phyloP scores from a whole-genome alignment of 2,797 vertebrate genomes.

The Sebastes paucispinis region DNA sequence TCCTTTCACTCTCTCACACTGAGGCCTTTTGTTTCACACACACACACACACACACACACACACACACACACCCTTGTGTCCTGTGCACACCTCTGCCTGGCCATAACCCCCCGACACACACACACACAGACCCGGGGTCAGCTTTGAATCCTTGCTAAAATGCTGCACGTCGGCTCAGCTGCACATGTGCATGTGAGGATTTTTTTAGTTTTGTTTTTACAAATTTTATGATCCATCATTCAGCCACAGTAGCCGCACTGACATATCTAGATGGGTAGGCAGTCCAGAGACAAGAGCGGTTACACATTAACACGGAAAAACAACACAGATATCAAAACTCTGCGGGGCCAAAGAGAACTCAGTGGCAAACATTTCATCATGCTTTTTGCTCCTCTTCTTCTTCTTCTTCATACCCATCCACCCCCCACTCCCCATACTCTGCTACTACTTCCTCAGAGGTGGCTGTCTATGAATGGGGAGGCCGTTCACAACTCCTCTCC shows the following conservation, averaged over 20 bases:
- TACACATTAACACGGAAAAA: slow-evolving; percentile 53
- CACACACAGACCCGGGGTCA: slow-evolving; percentile 30
- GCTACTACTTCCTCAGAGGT: slow-evolving; percentile 53
- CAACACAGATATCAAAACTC: slow-evolving; percentile 6
- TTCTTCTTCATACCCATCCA: slow-evolving; percentile 2
- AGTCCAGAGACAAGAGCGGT: slow-evolving; percentile 9
- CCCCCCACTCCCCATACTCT: neutral
- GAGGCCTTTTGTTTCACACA: slow-evolving; percentile 85
- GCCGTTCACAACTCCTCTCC: slow-evolving; percentile 63
- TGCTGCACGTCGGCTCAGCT: neutral
- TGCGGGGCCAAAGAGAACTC: neutral
- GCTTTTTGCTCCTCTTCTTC: slow-evolving; percentile 2
- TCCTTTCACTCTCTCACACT: slow-evolving; percentile 89
- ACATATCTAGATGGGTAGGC: neutral
- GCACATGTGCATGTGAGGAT: neutral
- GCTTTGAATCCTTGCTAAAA: slow-evolving; percentile 2
- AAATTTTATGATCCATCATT: slow-evolving; percentile 3
- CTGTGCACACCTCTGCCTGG: slow-evolving; percentile 50
- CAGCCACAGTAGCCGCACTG: slow-evolving; percentile 30
- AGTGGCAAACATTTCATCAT: slow-evolving; percentile 31
- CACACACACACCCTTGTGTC: slow-evolving; percentile 37
- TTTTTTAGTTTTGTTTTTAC: slow-evolving; percentile 11
- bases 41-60: slow-evolving; percentile 38
- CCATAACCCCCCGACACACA: slow-evolving; percentile 1
- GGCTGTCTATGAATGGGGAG: slow-evolving; percentile 53